A percentile compares a stretch with the other conserved stretches of the same genome.
Conservation (phyloP, 2,888 invertebrate genomes). For the Tenthredo distinguenda region DNA sequence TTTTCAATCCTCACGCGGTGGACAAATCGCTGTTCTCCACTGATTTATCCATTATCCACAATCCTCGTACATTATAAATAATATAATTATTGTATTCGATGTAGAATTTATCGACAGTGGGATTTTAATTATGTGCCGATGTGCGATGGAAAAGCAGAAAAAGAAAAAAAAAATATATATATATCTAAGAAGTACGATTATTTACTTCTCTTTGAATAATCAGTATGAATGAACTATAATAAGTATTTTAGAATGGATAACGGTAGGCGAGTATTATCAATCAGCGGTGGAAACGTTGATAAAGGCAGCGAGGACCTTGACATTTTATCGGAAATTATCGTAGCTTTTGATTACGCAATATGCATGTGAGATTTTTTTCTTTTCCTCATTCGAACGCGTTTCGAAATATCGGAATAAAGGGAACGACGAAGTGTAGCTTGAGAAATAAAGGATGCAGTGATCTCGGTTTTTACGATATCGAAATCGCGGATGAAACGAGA, state of each 20-base stretch:
- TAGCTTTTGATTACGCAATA: not conserved
- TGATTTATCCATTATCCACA: no score
- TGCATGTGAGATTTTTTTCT: not conserved
- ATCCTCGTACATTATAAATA: no score
- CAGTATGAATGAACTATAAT: not conserved
- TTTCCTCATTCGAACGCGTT: not conserved
- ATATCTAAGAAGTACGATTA: no score
- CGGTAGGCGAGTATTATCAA: not conserved
- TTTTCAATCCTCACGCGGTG: no score
- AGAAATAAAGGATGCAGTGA: not conserved
- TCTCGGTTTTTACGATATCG: not conserved
- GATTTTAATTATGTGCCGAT: no score
- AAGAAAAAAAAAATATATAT: no score
- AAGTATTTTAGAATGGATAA: not conserved
- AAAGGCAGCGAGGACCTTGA: not conserved
- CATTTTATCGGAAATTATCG: conserved; percentile 2
- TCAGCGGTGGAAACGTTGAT: not conserved
- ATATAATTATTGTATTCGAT: no score
- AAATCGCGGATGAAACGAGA: not conserved
- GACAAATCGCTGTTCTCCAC: no score
- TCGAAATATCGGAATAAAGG: no score
- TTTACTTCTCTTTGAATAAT: no score
- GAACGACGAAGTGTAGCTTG: not conserved
- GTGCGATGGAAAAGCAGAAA: no score
- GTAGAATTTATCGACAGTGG: no score